phyloP scores from a whole-genome alignment of 2,797 vertebrate genomes.

The Anabas testudineus region DNA sequence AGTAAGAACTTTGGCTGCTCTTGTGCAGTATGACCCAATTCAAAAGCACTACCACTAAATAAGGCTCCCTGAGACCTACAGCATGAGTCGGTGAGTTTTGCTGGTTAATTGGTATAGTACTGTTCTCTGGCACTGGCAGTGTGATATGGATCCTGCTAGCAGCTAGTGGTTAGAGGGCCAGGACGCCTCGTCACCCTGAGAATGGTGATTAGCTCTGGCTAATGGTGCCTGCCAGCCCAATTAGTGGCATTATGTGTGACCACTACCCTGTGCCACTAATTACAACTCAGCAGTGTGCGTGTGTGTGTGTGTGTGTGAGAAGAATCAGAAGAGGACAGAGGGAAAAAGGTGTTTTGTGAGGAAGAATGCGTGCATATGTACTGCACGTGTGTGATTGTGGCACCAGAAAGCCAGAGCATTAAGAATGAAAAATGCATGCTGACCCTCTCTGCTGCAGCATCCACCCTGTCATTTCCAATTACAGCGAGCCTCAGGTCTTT shows the following conservation, averaged over 20 bases:
- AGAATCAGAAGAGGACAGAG: conserved; percentile 31
- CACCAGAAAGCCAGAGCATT: conserved; percentile 13
- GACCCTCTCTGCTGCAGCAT: conserved; percentile 51
- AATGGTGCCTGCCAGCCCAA: conserved; percentile 81
- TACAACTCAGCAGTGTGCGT: conserved; percentile 62
- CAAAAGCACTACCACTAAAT: conserved; percentile 27
- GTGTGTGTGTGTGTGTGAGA: conserved; percentile 33
- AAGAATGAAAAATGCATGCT: conserved; percentile 25
- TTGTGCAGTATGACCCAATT: conserved; percentile 19
- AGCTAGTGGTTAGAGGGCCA: conserved; percentile 73
- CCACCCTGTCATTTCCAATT: conserved; percentile 75
- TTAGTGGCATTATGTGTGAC: conserved; percentile 80
- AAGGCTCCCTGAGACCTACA: conserved; percentile 2
- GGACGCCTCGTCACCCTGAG: conserved; percentile 71
- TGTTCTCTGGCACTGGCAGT: conserved; percentile 56
- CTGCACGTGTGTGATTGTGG: conserved; percentile 8
- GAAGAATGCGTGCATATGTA: conserved; percentile 6
- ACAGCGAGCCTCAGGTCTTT: conserved; percentile 58
- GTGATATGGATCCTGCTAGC: conserved; percentile 69
- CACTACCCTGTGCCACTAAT: conserved; percentile 78
- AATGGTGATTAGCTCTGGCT: conserved; percentile 80
- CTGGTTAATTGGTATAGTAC: conserved; percentile 70
- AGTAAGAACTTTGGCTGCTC: neutral
- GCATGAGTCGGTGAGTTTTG: conserved; percentile 45
- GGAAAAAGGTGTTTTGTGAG: conserved; percentile 28